Conservation (phyloP, 2,113 vertebrate genomes). For the Loxodonta africana region DNA sequence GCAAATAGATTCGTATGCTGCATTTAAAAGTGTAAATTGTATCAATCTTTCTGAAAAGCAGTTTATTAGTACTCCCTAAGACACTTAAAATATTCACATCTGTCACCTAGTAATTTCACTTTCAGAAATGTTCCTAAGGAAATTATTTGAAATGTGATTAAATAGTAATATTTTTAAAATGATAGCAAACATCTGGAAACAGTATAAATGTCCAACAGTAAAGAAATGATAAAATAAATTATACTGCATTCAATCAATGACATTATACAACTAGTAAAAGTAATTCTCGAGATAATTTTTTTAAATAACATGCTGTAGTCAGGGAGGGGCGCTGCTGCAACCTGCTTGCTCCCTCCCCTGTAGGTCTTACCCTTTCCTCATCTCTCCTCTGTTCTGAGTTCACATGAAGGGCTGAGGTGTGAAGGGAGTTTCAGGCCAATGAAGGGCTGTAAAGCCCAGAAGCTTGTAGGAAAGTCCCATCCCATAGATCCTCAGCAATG, state of each 20-base stretch:
- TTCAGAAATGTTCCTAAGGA: neutral
- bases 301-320: no score
- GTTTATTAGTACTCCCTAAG: neutral
- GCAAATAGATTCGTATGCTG: neutral
- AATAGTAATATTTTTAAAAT: neutral
- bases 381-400: neutral
- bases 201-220: neutral
- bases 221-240: slow-evolving; percentile 20
- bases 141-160: neutral
- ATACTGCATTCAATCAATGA: neutral
- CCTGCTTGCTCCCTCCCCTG: neutral
- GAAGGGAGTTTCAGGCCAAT: neutral
- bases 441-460: neutral
- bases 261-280: neutral
- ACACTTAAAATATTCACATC: neutral
- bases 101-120: neutral
- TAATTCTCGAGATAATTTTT: no score
- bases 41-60: neutral
- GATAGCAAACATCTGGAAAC: neutral
- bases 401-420: no score
- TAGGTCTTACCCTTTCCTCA: no score
- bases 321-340: no score
- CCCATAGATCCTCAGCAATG: neutral
- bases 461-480: neutral
- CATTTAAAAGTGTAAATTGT: neutral